phyloP scores from a whole-genome alignment of 2,888 invertebrate species.

The Phorcus lineatus region DNA sequence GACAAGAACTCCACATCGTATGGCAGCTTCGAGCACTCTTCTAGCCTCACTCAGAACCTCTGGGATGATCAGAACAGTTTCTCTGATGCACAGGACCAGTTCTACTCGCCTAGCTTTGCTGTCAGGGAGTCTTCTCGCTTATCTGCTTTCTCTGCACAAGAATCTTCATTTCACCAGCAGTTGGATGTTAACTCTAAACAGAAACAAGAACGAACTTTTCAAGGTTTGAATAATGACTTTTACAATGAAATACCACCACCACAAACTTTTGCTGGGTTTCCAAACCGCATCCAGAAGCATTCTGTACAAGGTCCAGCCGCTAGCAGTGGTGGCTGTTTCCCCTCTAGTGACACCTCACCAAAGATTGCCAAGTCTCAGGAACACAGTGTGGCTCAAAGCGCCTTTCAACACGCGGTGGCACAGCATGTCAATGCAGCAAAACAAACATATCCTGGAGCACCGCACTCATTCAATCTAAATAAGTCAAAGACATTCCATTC shows the following conservation, averaged over 20 bases:
- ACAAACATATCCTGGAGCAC: conserved; percentile 9
- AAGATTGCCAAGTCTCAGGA: conserved; percentile 16
- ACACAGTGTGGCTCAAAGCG: conserved; percentile 18
- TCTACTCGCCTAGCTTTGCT: background rate
- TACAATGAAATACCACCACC: background rate
- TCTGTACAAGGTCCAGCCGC: background rate
- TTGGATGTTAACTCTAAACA: background rate
- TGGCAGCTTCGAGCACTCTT: conserved; percentile 38
- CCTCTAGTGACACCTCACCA: background rate
- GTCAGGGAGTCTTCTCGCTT: background rate
- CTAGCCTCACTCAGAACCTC: conserved; percentile 24
- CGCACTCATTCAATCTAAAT: background rate
- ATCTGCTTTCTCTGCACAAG: background rate
- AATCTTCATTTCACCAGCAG: background rate
- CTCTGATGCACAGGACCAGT: conserved; percentile 16
- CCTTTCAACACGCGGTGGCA: conserved; percentile 22
- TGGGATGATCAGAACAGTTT: conserved; percentile 43
- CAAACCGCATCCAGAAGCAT: background rate
- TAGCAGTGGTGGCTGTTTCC: background rate
- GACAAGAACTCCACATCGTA: conserved; percentile 41
- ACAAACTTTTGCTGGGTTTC: background rate
- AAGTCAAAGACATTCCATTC: conserved; percentile 20
- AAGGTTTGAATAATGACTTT: background rate
- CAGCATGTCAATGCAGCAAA: conserved; percentile 24
- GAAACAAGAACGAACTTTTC: background rate